A percentile compares a stretch with the other conserved stretches of the same genome.
phyloP scores from a whole-genome alignment of 2,888 invertebrate genomes.

The Drosophila kanekoi region DNA sequence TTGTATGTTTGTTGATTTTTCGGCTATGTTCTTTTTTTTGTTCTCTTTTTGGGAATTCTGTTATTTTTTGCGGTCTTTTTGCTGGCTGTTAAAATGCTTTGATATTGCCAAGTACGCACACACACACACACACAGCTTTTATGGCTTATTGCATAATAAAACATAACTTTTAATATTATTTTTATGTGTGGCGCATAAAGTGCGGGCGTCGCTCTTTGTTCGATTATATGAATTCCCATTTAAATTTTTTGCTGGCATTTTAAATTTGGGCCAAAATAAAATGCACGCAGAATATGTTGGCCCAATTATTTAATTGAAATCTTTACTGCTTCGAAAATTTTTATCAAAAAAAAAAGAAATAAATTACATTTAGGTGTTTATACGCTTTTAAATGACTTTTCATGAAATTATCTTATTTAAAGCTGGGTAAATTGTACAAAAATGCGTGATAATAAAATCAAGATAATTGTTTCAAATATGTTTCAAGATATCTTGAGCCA shows the following conservation, averaged over 20 bases:
- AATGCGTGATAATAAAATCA: too few species aligned
- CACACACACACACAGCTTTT: constrained; percentile 1
- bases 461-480: too few species aligned
- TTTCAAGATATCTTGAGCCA: too few species aligned
- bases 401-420: too few species aligned
- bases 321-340: too few species aligned
- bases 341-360: too few species aligned
- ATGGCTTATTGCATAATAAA: constrained; percentile 35
- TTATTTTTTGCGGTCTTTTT: background rate
- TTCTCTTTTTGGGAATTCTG: constrained; percentile 4
- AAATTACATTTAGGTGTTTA: too few species aligned
- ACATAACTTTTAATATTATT: constrained; percentile 41
- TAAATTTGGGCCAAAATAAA: too few species aligned
- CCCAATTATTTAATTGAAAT: too few species aligned
- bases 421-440: too few species aligned
- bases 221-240: constrained; percentile 16
- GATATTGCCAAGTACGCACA: constrained; percentile 7
- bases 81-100: constrained; percentile 4
- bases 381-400: too few species aligned
- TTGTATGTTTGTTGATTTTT: constrained; percentile 21
- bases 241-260: background rate
- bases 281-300: background rate
- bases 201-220: constrained; percentile 13
- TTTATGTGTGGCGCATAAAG: constrained; percentile 31
- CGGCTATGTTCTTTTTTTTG: background rate